phyloP scores from a whole-genome alignment of 2,797 vertebrate genomes.

The Xerus rutilus region DNA sequence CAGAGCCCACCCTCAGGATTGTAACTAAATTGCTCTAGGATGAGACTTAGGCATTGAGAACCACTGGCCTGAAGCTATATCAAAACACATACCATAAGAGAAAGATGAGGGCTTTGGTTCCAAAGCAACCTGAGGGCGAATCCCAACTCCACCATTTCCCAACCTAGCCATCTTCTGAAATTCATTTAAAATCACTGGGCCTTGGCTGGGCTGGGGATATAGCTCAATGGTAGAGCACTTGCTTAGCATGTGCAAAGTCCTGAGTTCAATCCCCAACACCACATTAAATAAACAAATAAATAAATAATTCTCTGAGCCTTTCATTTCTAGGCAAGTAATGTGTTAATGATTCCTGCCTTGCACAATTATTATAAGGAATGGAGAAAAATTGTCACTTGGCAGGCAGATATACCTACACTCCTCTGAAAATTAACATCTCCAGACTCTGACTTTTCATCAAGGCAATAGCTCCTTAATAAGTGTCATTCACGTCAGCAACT shows the following conservation, averaged over 20 bases:
- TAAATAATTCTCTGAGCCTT: background rate
- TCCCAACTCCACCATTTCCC: background rate
- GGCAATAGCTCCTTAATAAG: background rate
- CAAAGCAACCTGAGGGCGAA: background rate
- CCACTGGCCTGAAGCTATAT: background rate
- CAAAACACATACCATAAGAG: background rate
- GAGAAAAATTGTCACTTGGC: background rate
- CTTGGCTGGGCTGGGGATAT: too few species aligned
- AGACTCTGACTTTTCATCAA: conserved; percentile 19
- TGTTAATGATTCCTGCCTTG: background rate
- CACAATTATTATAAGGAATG: background rate
- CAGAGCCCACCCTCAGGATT: background rate
- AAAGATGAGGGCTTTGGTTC: background rate
- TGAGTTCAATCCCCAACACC: background rate
- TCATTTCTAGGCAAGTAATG: background rate
- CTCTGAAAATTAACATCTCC: background rate
- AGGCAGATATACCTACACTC: background rate
- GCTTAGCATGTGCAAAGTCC: background rate
- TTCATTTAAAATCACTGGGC: background rate
- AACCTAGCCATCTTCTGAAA: background rate
- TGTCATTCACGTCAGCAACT: conserved; percentile 16
- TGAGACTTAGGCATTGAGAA: background rate
- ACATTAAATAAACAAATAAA: background rate
- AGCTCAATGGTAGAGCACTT: background rate
- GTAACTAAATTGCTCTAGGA: background rate